Conservation (phyloP, 2,113 vertebrate species). For the Pristiophorus japonicus region DNA sequence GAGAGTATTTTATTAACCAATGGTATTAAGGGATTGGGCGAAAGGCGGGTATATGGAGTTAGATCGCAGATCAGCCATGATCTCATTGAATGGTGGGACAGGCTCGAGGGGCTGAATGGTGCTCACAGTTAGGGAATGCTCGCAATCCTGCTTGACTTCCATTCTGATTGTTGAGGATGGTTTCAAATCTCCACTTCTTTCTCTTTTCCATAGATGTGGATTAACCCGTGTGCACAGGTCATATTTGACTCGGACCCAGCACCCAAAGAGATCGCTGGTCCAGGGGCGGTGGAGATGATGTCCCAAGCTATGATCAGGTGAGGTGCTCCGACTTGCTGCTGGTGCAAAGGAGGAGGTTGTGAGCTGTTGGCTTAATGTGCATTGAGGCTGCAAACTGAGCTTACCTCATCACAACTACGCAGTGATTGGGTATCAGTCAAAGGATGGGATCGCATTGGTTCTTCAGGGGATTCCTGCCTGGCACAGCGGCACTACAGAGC, state of each 20-base stretch:
- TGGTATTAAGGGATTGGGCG: no score
- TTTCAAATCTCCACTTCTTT: background rate
- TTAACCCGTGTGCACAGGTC: constrained; percentile 90
- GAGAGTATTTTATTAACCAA: no score
- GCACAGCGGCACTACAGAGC: background rate
- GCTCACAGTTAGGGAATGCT: background rate
- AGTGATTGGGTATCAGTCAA: background rate
- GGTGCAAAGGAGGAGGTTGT: background rate
- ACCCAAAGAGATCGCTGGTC: constrained; percentile 73
- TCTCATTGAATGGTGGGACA: no score
- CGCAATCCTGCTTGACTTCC: background rate
- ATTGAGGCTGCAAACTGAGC: background rate
- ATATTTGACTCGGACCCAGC: constrained; percentile 91
- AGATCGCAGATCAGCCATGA: no score
- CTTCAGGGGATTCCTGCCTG: background rate
- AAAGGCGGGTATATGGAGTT: no score
- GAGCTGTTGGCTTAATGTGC: background rate
- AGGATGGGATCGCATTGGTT: background rate
- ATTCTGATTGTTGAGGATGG: background rate
- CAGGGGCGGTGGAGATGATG: constrained; percentile 83
- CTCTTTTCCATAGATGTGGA: constrained; percentile 76
- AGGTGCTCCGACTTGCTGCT: background rate
- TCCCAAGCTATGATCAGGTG: constrained; percentile 94
- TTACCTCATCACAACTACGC: background rate
- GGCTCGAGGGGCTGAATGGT: no score